Conservation (phyloP, 2,888 invertebrate genomes). For the Netelia inedita region DNA sequence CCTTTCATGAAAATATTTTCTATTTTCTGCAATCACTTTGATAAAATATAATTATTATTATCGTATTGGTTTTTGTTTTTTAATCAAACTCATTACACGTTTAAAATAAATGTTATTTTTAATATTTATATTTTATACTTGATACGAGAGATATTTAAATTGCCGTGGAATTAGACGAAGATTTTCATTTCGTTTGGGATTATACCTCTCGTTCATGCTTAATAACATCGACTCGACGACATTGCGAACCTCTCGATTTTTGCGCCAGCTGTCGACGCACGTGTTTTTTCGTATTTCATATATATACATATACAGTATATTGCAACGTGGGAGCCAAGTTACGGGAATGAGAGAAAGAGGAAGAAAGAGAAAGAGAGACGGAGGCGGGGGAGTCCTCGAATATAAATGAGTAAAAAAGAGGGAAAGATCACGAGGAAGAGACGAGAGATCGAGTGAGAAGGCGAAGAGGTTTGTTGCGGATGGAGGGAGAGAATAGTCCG, state of each 20-base stretch:
- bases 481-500: constrained; percentile 28
- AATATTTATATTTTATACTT: too few species aligned
- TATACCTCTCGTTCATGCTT: not conserved
- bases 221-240: constrained; percentile 8
- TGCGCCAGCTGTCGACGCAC: constrained; percentile 63
- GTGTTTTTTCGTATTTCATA: constrained; percentile 46
- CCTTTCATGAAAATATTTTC: too few species aligned
- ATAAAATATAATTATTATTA: not conserved
- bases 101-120: not conserved
- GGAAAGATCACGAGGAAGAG: not conserved
- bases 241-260: constrained; percentile 39
- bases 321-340: constrained; percentile 32
- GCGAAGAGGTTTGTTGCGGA: constrained; percentile 4
- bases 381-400: not conserved
- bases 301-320: constrained; percentile 8
- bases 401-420: constrained; percentile 20
- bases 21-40: not conserved
- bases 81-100: not conserved
- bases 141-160: too few species aligned
- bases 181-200: too few species aligned
- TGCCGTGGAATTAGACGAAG: too few species aligned
- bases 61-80: too few species aligned
- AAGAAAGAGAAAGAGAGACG: not conserved
- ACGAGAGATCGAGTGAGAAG: constrained; percentile 13
- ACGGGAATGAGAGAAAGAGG: not conserved